Base-by-base conservation (phyloP, 2,888 invertebrate genomes). In the Nymphalis polychloros region DNA sequence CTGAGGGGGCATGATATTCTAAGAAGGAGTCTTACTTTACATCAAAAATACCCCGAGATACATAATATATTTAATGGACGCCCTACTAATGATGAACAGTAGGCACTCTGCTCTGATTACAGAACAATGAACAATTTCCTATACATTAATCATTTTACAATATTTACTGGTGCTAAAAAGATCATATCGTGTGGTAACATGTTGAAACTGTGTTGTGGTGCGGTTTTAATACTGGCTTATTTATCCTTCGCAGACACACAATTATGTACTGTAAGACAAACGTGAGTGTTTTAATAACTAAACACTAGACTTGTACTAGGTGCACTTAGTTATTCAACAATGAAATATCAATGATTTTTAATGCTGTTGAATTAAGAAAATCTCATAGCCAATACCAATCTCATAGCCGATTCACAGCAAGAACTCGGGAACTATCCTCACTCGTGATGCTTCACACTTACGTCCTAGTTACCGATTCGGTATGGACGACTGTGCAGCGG, bases 181-280 rank as follows among this genome's bases (percentile, higher is more conserved):
- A n/a, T n/a, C 31, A 55, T n/a, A n/a, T 55, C 17, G 27, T 17
- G 27, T 17, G 8, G 10, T 31, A 55, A 35, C 27, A 55, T 55
- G 55, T 55, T 27, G 17, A 55, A 55, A 35, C 17, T 55, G 55
- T 55, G 55, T 8, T 55, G 31, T n/a, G n/a, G 55, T 64, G 64
- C n/a, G 17, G 49, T 57, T 20, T 35, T 64, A 46, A 41, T 68
- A 20, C 7, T 70, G 48, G 48, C 59, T 13, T 50, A 57, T 35
- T 8, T 68, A 4, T 67, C 49, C 31, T 50, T 19, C 31, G 50
- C 59, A 17, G 53, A 72, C n/a, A 62, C 73, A 46, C 76, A 77
- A 70, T 70, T 74, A 61, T 78, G 77, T 64, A 70, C 68, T 3
- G 66, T 69, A 57, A 75, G 63, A 61, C 69, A 63, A 0, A 48